Base-by-base conservation (phyloP, 2,113 vertebrate genomes). In the Hystrix brachyura region DNA sequence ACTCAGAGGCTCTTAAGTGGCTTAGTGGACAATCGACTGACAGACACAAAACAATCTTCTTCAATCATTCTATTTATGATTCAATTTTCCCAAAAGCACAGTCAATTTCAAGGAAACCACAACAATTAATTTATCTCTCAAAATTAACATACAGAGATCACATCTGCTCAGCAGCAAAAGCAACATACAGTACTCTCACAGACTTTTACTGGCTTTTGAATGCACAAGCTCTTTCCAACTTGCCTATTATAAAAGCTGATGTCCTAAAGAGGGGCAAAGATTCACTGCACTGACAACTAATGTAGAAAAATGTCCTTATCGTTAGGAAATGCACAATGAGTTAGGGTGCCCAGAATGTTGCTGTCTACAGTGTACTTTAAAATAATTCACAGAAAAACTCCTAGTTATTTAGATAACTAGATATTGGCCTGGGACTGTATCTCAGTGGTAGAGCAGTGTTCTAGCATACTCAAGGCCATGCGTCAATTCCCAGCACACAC, bases 121-220 rank as follows among this genome's bases (percentile, higher is more conserved):
- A 90, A 46, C 13, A 53, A 46, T 85, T 71, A 65, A 84, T 34
- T 34, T 55, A 69, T 43, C 19, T 87, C 59, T 87, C 48, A 57
- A 84, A 88, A 80, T 76, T 91, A 88, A 72, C 59, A 96, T 72
- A 87, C 29, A 84, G n/a, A 82, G 1, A 69, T 10, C 21, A 7
- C 25, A 90, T 55, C 18, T 38, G 83, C 15, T 89, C 69, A 43
- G 46, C 2, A 71, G 29, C 53, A 71, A 85, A 15, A 67, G 29
- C 19, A 38, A 82, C 38, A 81, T 25, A 59, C 7, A 81, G n/a
- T 81, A 23, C 53, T 38, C 38, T 38, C 38, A 38, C 38, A 38
- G 38, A 38, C 38, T 38, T 38, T 38, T 38, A 38, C 38, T 38
- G 38, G 38, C 38, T 67, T 34, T n/a, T 62, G 59, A 92, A 65